Evolutionary conservation across 2,113 vertebrate genomes (phyloP), one percentile per base, ranked within the genome.

Genomic region (Lucifuga dentata): DNA sequence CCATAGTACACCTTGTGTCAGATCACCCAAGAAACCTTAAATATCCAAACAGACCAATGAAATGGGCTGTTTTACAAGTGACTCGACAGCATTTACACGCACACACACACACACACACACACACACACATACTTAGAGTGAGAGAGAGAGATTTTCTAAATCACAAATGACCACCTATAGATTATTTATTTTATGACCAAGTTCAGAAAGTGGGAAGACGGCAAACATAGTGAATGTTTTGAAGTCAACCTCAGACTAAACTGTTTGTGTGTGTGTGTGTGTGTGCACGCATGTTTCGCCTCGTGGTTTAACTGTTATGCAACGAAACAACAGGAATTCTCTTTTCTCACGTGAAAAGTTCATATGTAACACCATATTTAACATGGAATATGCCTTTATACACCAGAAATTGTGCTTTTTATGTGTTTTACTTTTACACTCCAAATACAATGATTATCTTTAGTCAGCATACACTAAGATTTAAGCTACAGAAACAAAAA

Each of bases 31-130:
- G 59, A 66, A 51, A n/a, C 72, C 77, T 72, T 74, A 66, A 67
- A 68, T 62, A 52, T 50, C 45, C 26, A 68, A 73, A 80, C 49
- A 57, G 63, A 49, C 73, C 62, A 24, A 76, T 51, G 33, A 80
- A 33, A 72, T 41, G 8, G 60, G 29, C 23, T 24, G 36, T 64
- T 80, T 56, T 32, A 77, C 33, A 59, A 44, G 10, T 2, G 5
- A 39, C 56, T 8, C 39, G 4, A 46, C 20, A 57, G 55, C 15
- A n/a, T 12, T 33, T 40, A 57, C 50, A 24, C 8, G 26, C 5
- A 11, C 15, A 4, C 11, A 15, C 26, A 19, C 35, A 49, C 24
- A 32, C 33, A 46, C 29, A 51, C 39, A 68, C 43, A 57, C 65
- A 50, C 29, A 51, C 32, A 39, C 11, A 71, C 36, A 59, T 21